Base-by-base conservation (phyloP, 2,113 vertebrate genomes). In the Mionectes macconnelli region DNA sequence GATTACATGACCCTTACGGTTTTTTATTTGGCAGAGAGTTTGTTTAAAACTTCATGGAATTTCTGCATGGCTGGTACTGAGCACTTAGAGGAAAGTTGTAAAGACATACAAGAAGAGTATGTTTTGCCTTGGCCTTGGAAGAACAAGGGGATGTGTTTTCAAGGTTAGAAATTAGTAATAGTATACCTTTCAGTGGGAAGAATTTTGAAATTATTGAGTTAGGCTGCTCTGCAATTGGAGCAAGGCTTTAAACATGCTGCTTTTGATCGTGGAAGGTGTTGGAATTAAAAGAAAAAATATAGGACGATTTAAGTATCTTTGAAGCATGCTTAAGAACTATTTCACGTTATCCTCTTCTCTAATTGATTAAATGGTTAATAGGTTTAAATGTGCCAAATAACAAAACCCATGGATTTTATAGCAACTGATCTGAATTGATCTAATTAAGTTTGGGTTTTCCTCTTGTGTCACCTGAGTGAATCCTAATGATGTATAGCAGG, bases 371-470 rank as follows among this genome's bases (percentile, higher is more conserved):
- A 68, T 69, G 59, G 93, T 79, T 97, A 94, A 97, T 95, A 90
- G 96, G 95, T 96, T 97, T 97, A 96, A 95, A 96, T 84, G 95
- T 86, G 42, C 72, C 88, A 96, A 95, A 88, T 95, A 96, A 91
- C 83, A 96, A 96, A 96, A 50, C 90, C 87, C 68, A 27, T 94
- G 89, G 95, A 93, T 93, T 90, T 87, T 91, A 94, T 87, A 84
- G 84, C 83, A 89, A 83, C 68, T 91, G 87, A 94, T 94, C 93
- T 95, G 59, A 94, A 89, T 86, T 93, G 49, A 97, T 95, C 83
- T 97, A 90, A 97, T 95, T 94, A 94, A 70, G 53, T 94, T 93
- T 92, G 74, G 3, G 37, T 53, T 78, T 89, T 90, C 31, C 45
- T 94, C 31, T 63, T 42, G 45, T 84, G 63, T 89, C 45, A 94